Percentiles rank a stretch among this genome's conserved stretches.
Evolutionary conservation across 2,888 invertebrate genomes (phyloP).

Genomic region (Rhogogaster chlorosoma): DNA sequence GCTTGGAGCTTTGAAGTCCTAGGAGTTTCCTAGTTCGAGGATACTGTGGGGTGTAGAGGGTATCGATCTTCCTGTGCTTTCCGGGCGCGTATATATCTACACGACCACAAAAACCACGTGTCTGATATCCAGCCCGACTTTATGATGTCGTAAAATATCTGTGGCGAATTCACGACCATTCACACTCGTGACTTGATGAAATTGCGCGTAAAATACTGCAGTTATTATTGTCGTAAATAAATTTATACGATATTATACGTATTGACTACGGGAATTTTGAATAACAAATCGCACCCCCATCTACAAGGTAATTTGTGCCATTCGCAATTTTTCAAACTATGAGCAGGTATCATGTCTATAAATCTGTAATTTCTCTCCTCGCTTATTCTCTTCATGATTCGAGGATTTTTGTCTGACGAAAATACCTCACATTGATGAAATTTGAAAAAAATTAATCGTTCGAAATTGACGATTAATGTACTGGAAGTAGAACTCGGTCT

Average conservation of each 20-base stretch:
- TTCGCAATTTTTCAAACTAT: not conserved
- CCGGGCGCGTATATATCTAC: not conserved
- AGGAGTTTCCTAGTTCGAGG: not conserved
- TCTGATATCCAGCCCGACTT: not conserved
- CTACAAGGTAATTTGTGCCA: not conserved
- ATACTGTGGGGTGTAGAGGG: not conserved
- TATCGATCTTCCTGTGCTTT: not conserved
- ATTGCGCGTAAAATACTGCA: slow-evolving; percentile 12
- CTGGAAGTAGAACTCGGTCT: not conserved
- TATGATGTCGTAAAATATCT: not conserved
- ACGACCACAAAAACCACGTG: not conserved
- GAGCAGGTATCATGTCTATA: not conserved
- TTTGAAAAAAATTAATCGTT: too few relatives aligned
- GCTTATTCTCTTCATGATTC: not conserved
- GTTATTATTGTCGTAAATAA: not conserved
- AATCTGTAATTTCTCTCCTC: not conserved
- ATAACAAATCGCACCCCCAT: not conserved
- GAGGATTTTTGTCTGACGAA: too few relatives aligned
- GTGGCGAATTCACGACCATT: not conserved
- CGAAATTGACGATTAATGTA: not conserved
- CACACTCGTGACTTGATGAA: not conserved
- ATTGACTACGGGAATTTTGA: not conserved
- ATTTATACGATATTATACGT: not conserved
- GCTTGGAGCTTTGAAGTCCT: slow-evolving; percentile 22
- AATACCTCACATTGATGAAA: too few relatives aligned